Conservation (phyloP, 2,113 vertebrate species). For the Oxygymnocypris stewartii region DNA sequence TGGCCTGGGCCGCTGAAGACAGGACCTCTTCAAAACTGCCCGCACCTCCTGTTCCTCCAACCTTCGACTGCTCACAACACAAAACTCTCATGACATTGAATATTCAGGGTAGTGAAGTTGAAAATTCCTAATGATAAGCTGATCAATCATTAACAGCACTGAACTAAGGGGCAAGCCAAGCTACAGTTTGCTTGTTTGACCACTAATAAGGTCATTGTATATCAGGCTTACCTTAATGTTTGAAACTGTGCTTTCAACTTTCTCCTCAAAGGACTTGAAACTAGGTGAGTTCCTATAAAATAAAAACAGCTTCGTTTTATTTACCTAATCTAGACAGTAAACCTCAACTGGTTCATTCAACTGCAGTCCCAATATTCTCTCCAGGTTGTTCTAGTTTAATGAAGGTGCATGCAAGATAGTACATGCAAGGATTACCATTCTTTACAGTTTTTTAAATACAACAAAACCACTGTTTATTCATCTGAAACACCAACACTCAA, state of each 20-base stretch:
- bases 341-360: background rate
- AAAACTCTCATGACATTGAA: conserved; percentile 14
- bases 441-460: background rate
- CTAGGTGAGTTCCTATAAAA: conserved; percentile 91
- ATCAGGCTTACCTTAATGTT: conserved; percentile 85
- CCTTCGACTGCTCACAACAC: conserved; percentile 82
- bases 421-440: background rate
- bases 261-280: conserved; percentile 97
- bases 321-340: background rate
- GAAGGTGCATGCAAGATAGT: background rate
- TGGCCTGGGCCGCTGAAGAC: conserved; percentile 90
- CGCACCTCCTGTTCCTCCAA: conserved; percentile 75
- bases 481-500: background rate
- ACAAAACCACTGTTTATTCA: background rate
- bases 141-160: conserved; percentile 49
- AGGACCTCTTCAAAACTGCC: conserved; percentile 97
- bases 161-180: background rate
- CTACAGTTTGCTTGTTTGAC: conserved; percentile 23
- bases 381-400: background rate
- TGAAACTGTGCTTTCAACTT: conserved; percentile 93
- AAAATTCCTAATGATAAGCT: conserved; percentile 10
- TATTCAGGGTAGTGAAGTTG: conserved; percentile 1
- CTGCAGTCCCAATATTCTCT: background rate
- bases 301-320: conserved; percentile 22
- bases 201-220: background rate